A percentile compares a stretch with the other conserved stretches of the same genome.
Conservation (phyloP, 2,888 invertebrate genomes). For the Dusona sp. region DNA sequence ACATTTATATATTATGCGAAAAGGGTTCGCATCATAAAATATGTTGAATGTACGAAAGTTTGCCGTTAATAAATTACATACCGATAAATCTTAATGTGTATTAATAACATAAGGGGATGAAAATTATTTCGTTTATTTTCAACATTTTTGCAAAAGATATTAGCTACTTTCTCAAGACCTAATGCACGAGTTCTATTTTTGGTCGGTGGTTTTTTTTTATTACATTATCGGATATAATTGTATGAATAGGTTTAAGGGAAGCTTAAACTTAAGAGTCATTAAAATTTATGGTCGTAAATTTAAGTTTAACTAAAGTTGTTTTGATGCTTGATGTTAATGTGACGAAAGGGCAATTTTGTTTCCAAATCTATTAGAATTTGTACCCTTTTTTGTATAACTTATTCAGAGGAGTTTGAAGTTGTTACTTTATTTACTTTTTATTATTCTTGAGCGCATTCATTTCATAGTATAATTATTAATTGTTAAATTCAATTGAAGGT, state of each 20-base stretch:
- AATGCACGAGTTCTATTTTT: not conserved
- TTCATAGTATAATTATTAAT: too few relatives aligned
- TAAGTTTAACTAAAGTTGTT: too few relatives aligned
- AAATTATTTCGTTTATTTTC: not conserved
- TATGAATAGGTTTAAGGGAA: not conserved
- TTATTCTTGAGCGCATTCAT: too few relatives aligned
- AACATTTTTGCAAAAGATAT: not conserved
- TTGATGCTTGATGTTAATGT: too few relatives aligned
- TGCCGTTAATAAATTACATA: slow-evolving; percentile 23
- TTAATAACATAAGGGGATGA: slow-evolving; percentile 10
- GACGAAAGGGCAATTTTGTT: too few relatives aligned
- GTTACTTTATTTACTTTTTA: not conserved
- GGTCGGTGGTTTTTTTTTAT: not conserved
- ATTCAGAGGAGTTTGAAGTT: not conserved
- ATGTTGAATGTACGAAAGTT: not conserved
- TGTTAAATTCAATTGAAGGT: not conserved
- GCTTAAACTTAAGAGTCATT: not conserved
- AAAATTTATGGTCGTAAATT: too few relatives aligned
- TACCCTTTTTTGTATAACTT: too few relatives aligned
- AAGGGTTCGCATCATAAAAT: slow-evolving; percentile 8
- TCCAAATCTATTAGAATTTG: too few relatives aligned
- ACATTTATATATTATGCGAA: not conserved
- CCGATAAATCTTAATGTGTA: slow-evolving; percentile 26
- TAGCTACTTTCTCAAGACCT: not conserved
- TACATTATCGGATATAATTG: not conserved